Evolutionary conservation across 2,888 invertebrate genomes (phyloP).

Genomic region (Hirtodrosophila cameraria): DNA sequence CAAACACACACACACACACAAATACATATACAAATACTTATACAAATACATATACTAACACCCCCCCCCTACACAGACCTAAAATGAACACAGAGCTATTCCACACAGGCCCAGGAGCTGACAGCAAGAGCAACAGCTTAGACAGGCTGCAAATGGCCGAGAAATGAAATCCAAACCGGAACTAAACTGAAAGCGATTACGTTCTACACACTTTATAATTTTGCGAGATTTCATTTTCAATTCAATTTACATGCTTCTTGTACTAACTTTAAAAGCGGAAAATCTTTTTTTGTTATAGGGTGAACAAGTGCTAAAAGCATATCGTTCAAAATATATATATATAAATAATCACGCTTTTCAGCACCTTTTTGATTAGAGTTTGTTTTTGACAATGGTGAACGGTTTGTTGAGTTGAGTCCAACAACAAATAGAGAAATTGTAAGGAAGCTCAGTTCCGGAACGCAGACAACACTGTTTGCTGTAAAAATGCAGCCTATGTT

Average conservation of each 20-base stretch:
- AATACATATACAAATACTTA: constrained; percentile 5
- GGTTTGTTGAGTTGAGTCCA: too few species aligned
- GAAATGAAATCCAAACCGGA: constrained; percentile 45
- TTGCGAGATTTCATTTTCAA: neutral
- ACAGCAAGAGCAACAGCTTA: constrained; percentile 49
- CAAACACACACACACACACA: constrained; percentile 22
- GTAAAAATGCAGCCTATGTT: constrained; percentile 25
- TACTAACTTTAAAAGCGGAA: too few species aligned
- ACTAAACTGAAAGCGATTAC: constrained; percentile 10
- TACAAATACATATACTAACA: neutral
- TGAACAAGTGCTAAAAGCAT: too few species aligned
- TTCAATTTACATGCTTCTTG: neutral
- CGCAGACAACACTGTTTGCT: neutral
- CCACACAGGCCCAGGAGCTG: constrained; percentile 27
- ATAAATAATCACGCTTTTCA: too few species aligned
- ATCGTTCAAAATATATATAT: too few species aligned
- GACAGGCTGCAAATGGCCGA: constrained; percentile 65
- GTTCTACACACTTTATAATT: constrained; percentile 20
- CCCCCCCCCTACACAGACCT: constrained; percentile 23
- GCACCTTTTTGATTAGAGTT: too few species aligned
- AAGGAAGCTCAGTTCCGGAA: constrained; percentile 16
- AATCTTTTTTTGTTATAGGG: too few species aligned
- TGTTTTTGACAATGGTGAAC: too few species aligned
- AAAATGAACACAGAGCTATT: constrained; percentile 72
- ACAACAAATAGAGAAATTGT: too few species aligned